Evolutionary conservation across 1,140 invertebrate genomes (phyloP), one percentile per base, ranked within the genome.

Genomic region (Penaeus vannamei): DNA sequence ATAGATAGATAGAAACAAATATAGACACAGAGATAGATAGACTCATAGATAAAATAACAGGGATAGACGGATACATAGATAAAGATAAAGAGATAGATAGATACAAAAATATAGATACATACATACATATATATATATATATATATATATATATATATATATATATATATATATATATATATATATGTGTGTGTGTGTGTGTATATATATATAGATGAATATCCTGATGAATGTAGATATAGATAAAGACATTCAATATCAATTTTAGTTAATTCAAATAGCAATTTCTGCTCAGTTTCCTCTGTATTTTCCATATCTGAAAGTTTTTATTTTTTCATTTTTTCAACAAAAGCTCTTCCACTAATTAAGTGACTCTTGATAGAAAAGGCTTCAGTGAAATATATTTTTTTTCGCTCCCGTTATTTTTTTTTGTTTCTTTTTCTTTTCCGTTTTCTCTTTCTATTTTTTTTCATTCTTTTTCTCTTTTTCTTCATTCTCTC

Each of bases 121-220:
- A 82, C 60, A 82, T 82, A 82, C 60, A 82, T 82, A 82, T 82
- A 82, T 82, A 82, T 82, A 82, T 82, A 82, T 82, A 82, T 82
- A 82, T 82, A 82, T 82, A 82, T 82, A 82, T 82, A 82, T 59
- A 82, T 82, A 82, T 82, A 82, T 82, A 82, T 82, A 82, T 82
- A 82, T 82, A 82, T 82, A 82, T 53, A 82, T 82, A 82, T 53
- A 82, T 82, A 82, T 53, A 82, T 82, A 82, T 53, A 82, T 82
- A 82, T 59, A 82, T 82, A 59, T 82, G n/a, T 82, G n/a, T 82
- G n/a, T 59, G 60, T 82, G 60, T 82, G 60, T 82, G 60, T 82
- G 60, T 82, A 82, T 82, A 59, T 82, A 82, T 82, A 83, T 60
- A 42, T 42, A 42, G 76, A 77, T 77, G 17, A 77, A 23, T 5